Base-by-base conservation (phyloP, 2,113 vertebrate species). In the Pithys albifrons region DNA sequence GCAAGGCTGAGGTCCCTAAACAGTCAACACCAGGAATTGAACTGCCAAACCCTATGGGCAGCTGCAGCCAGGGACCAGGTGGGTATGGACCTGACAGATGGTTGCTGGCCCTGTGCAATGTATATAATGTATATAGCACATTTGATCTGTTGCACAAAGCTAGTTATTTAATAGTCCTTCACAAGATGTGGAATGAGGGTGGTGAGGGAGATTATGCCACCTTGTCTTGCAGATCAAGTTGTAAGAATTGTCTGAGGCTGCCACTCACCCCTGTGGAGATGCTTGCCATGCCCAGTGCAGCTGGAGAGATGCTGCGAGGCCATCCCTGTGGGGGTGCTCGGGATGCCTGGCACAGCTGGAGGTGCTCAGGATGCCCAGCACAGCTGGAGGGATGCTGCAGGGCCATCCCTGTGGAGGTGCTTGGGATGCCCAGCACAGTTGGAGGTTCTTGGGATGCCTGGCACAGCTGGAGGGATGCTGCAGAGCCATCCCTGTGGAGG, bases 331-430 rank as follows among this genome's bases (percentile, higher is more conserved):
- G 11, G 28, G 15, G 51, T 3, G 37, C 69, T 57, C 1, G 5
- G 54, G 43, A 15, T 12, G n/a, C 24, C 12, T 0, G 0, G 65
- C 2, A 20, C 33, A 3, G 22, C 54, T 4, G 72, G 13, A 41
- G 24, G n/a, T 2, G 59, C 80, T 57, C 0, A 3, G 55, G 70
- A 6, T 18, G 24, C 33, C 29, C 0, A 0, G 41, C 2, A n/a
- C 46, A 7, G 41, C 80, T n/a, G 59, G 19, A 35, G 61, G 1
- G 49, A 11, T 7, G 71, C 64, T 29, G 8, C 9, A 3, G 62
- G 11, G 39, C 10, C 9, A 8, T 25, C 43, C 33, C 71, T 4
- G 18, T 11, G 66, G 14, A 41, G 14, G 37, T 4, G 39, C 70
- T 54, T 2, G 3, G 49, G 31, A 14, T 12, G 33, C 27, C 14